Base-by-base conservation (phyloP, 2,113 vertebrate genomes). In the Pygoscelis antarcticus region DNA sequence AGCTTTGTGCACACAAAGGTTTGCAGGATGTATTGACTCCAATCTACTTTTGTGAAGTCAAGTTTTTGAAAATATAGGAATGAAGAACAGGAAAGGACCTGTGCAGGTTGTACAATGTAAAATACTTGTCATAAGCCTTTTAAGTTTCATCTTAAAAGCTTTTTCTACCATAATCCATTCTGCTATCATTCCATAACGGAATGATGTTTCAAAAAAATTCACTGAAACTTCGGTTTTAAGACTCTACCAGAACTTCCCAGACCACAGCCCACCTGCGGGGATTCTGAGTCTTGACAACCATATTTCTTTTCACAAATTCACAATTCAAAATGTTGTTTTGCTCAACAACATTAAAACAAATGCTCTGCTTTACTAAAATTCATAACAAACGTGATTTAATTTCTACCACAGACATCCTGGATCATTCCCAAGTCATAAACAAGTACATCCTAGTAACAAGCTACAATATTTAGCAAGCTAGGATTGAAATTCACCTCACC, bases 201-300 rank as follows among this genome's bases (percentile, higher is more conserved):
- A 68, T 15, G 1, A 38, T 40, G 17, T 8, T 70, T 78, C 0
- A n/a, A 85, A 95, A 62, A 81, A 42, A 25, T 13, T 15, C n/a
- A 75, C 42, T 64, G n/a, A 65, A 57, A 87, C 32, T 81, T 60
- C 2, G 3, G 21, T 49, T 25, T 51, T 79, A 49, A 57, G 18
- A 38, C 7, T 76, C 20, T 26, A 30, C 10, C 25, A 71, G 46
- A 89, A 74, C 7, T 74, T 87, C 18, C 34, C 27, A 91, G 60
- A 40, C 2, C 0, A 3, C 10, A 65, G 47, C 5, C 23, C 20
- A 52, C 9, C 26, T 13, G 3, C 4, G 2, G 6, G 8, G 11
- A 92, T 47, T 34, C 19, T 9, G 47, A 86, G 47, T 19, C 10
- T 64, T 79, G 13, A 64, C 44, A 71, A 42, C 90, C 8, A 11